Percentiles rank a stretch among this genome's conserved stretches.
These are phyloP conservation scores for Halyomorpha halys DNA, from an alignment of 1,140 invertebrate genomes.

Conservation along the genomic window DNA sequence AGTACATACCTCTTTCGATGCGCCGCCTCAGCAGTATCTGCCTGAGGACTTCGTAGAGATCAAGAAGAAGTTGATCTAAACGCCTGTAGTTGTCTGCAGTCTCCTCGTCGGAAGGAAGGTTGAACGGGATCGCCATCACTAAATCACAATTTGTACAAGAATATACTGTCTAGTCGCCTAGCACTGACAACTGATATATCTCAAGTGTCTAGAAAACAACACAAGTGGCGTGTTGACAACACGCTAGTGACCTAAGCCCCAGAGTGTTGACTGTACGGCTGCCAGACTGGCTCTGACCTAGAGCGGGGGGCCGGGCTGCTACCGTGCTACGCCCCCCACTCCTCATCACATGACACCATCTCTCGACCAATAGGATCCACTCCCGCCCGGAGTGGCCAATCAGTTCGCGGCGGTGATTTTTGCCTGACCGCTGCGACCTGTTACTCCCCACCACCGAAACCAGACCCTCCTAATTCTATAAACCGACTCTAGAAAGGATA, in stretches of 20 bases:
- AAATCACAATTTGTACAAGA: neutral
- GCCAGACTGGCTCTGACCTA: constrained; percentile 8
- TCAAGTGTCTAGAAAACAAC: too few relatives aligned
- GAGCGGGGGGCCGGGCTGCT: neutral
- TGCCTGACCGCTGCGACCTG: neutral
- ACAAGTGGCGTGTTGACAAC: too few relatives aligned
- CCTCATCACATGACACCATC: constrained; percentile 2
- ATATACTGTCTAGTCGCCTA: too few relatives aligned
- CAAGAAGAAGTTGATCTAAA: constrained; percentile 32
- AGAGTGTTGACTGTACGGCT: neutral
- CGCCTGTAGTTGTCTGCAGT: constrained; percentile 30
- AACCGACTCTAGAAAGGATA: constrained; percentile 2
- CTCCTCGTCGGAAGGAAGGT: constrained; percentile 36
- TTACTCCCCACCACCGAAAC: constrained; percentile 1
- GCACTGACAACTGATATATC: too few relatives aligned
- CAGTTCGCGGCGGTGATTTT: too few relatives aligned
- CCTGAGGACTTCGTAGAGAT: constrained; percentile 32
- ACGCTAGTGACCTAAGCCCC: neutral
- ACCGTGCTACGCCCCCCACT: constrained; percentile 9
- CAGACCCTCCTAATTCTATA: neutral
- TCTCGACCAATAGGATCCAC: neutral
- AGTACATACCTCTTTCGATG: constrained; percentile 2
- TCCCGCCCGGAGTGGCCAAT: neutral
- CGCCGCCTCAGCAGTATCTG: constrained; percentile 28
- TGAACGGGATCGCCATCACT: constrained; percentile 38